Percentiles rank a stretch among this genome's conserved stretches.
Conservation (phyloP, 2,797 vertebrate genomes). For the Danio kyathit region DNA sequence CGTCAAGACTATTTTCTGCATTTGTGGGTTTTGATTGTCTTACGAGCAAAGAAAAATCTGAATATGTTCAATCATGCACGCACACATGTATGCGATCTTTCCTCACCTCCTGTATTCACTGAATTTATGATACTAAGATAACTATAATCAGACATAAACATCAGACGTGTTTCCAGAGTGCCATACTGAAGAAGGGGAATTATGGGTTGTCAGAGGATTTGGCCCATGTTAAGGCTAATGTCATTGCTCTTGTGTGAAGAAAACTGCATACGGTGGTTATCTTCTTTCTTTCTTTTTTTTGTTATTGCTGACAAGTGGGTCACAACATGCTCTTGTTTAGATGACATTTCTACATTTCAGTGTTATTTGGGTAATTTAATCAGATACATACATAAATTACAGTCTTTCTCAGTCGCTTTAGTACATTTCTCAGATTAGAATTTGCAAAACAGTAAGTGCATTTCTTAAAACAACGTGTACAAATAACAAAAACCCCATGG, state of each 20-base stretch:
- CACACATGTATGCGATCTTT: not conserved
- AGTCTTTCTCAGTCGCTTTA: no score
- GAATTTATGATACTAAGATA: constrained; percentile 64
- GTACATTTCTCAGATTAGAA: no score
- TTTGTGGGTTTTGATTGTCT: constrained; percentile 35
- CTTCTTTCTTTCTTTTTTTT: not conserved
- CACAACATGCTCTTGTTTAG: not conserved
- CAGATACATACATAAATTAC: no score
- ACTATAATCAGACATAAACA: constrained; percentile 78
- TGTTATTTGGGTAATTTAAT: not conserved
- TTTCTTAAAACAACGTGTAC: no score
- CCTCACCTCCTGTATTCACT: constrained; percentile 38
- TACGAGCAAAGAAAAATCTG: constrained; percentile 54
- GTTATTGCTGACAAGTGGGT: not conserved
- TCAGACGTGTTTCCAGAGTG: constrained; percentile 65
- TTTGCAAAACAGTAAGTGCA: no score
- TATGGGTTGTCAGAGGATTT: constrained; percentile 68
- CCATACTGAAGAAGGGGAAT: constrained; percentile 61
- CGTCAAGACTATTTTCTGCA: constrained; percentile 36
- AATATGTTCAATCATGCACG: not conserved
- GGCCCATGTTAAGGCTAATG: constrained; percentile 39
- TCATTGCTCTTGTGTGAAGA: constrained; percentile 36
- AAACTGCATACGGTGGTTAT: not conserved
- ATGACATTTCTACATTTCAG: not conserved
- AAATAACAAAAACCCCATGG: no score